phyloP scores from a whole-genome alignment of 1,140 invertebrate genomes.

The Pararge aegeria region DNA sequence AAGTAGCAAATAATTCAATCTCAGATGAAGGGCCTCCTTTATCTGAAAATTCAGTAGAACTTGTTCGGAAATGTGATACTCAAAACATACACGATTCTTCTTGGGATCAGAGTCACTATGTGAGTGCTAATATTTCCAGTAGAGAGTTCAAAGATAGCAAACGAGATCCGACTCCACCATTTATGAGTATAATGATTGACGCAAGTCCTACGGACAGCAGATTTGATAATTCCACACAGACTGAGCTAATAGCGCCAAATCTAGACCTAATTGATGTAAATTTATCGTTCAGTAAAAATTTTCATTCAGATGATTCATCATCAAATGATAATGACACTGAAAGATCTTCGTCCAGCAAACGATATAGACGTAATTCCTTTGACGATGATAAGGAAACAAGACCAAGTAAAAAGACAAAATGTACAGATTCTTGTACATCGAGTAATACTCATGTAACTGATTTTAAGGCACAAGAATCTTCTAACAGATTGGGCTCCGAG shows the following conservation, averaged over 20 bases:
- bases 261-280: constrained; percentile 44
- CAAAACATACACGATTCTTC: constrained; percentile 52
- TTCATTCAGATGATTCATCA: constrained; percentile 41
- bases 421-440: constrained; percentile 41
- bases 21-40: too few species aligned
- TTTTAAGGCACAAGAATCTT: constrained; percentile 30
- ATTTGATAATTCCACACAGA: constrained; percentile 51
- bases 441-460: constrained; percentile 50
- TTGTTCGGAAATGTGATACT: constrained; percentile 51
- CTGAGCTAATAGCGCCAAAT: constrained; percentile 37
- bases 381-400: constrained; percentile 40
- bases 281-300: constrained; percentile 53
- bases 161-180: constrained; percentile 48
- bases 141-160: constrained; percentile 41
- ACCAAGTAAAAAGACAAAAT: constrained; percentile 61
- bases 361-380: constrained; percentile 49
- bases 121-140: constrained; percentile 26
- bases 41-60: too few species aligned
- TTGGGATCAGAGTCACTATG: constrained; percentile 53
- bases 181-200: constrained; percentile 53
- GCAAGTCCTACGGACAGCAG: constrained; percentile 37
- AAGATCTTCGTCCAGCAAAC: constrained; percentile 44
- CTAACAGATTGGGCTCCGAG: constrained; percentile 47
- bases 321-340: constrained; percentile 44
- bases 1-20: constrained; percentile 39